Evolutionary conservation across 2,113 vertebrate genomes (phyloP).

Genomic region (Hippoglossus stenolepis): DNA sequence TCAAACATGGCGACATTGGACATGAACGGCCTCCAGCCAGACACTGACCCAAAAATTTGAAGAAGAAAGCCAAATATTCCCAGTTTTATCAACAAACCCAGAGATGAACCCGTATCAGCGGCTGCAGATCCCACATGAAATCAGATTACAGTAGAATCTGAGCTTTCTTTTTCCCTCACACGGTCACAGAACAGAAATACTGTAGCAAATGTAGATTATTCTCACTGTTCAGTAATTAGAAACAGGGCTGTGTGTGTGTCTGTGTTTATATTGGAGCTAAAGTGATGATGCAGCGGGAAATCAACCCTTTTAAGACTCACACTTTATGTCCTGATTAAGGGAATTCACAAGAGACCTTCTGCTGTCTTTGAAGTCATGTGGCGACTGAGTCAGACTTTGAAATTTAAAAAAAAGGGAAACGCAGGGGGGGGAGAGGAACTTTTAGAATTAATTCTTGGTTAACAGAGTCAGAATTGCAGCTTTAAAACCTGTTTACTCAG

Average conservation of each 20-base stretch:
- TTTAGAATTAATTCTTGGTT: conserved; percentile 35
- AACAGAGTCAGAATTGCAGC: conserved; percentile 2
- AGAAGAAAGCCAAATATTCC: too few species aligned
- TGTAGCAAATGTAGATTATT: conserved; percentile 34
- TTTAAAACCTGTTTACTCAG: conserved; percentile 27
- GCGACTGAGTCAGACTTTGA: conserved; percentile 42
- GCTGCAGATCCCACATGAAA: neutral
- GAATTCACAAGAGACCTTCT: conserved; percentile 42
- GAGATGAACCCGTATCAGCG: too few species aligned
- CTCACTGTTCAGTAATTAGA: conserved; percentile 44
- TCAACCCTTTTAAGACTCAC: conserved; percentile 27
- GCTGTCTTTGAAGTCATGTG: conserved; percentile 59
- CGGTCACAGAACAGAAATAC: neutral
- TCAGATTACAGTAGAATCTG: conserved; percentile 5
- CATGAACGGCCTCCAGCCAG: too few species aligned
- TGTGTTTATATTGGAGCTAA: conserved; percentile 16
- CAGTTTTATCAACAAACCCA: too few species aligned
- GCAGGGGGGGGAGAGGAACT: neutral
- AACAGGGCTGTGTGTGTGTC: conserved; percentile 22
- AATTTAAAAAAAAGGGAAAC: conserved; percentile 30
- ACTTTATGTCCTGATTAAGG: conserved; percentile 39
- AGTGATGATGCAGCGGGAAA: conserved; percentile 43
- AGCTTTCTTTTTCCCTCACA: neutral
- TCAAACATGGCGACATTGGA: too few species aligned
- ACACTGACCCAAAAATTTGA: too few species aligned